Conservation (phyloP, 2,113 vertebrate species). For the Gambusia affinis region DNA sequence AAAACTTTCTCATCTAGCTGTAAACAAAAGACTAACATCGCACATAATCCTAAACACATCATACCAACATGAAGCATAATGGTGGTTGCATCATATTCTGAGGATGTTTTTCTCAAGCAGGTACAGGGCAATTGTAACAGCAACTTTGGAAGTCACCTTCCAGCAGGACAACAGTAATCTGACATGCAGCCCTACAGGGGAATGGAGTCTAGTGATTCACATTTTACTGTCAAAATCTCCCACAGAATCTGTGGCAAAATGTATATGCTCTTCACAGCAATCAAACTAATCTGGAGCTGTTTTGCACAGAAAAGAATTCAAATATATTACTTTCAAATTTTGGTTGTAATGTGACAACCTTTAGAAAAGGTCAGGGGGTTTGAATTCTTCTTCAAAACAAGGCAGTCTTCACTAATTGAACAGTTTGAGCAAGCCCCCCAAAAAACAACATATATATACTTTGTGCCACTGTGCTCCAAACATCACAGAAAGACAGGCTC, state of each 20-base stretch:
- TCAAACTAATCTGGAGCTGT: neutral
- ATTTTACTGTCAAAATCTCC: neutral
- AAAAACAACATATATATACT: constrained; percentile 1
- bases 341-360: neutral
- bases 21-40: neutral
- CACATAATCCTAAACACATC: neutral
- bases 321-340: neutral
- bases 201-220: neutral
- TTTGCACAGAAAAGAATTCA: neutral
- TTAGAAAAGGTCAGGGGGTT: neutral
- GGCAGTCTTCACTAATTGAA: neutral
- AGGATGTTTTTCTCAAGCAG: neutral
- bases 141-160: no score
- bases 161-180: no score
- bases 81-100: neutral
- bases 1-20: neutral
- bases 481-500: constrained; percentile 39
- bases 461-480: constrained; percentile 19
- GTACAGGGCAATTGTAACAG: no score
- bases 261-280: neutral
- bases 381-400: neutral
- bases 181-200: no score
- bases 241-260: neutral
- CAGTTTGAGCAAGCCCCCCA: neutral
- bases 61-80: neutral